Conservation (phyloP, 2,113 vertebrate species). For the Cavia aperea region DNA sequence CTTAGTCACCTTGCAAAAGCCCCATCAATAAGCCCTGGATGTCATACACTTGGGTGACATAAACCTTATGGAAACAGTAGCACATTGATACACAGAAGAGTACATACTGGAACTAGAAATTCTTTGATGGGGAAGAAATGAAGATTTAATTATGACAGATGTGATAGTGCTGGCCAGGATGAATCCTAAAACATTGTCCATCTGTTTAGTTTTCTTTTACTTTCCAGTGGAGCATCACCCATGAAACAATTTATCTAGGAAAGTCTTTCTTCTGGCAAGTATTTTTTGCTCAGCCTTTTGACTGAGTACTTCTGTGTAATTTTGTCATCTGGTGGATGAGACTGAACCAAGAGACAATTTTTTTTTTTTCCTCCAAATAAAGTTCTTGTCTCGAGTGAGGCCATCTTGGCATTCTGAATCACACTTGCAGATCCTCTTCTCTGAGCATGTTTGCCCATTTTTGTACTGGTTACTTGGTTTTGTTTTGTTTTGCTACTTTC, state of each 20-base stretch:
- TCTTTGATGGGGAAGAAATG: not conserved
- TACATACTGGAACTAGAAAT: not conserved
- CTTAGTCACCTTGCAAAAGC: not conserved
- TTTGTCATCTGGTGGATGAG: not conserved
- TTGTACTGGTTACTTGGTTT: not conserved
- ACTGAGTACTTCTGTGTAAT: not conserved
- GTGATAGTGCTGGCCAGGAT: not conserved
- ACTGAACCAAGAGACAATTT: not conserved
- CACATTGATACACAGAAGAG: not conserved
- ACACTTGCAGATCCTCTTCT: not conserved
- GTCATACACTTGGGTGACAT: not conserved
- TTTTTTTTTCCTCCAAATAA: not conserved
- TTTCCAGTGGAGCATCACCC: not conserved
- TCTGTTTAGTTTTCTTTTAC: not conserved
- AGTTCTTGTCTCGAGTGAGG: not conserved
- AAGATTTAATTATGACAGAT: not conserved
- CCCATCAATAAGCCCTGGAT: not conserved
- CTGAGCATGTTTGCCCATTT: not conserved
- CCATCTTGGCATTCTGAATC: not conserved
- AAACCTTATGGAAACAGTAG: not conserved
- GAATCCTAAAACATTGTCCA: not conserved
- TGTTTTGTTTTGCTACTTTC: not conserved
- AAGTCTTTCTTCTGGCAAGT: not conserved
- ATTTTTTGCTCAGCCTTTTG: not conserved
- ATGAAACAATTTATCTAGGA: not conserved